Evolutionary conservation across 2,888 invertebrate genomes (phyloP).

Genomic region (Stratiomys singularior): DNA sequence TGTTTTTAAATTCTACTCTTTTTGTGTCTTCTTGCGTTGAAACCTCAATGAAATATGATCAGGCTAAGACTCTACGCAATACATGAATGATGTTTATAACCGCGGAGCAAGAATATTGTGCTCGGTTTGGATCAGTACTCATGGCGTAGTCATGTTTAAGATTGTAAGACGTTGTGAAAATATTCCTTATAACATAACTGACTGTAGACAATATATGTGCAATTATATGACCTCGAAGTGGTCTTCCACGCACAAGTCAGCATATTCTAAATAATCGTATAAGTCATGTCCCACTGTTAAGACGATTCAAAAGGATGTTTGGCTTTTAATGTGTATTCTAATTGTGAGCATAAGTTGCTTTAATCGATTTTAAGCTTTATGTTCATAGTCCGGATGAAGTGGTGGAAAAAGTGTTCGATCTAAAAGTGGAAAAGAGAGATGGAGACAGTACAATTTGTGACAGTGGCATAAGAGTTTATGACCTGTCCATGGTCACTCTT

Average conservation of each 20-base stretch:
- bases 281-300: too few relatives aligned
- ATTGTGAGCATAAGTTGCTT: constrained; percentile 10
- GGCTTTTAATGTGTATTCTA: constrained; percentile 19
- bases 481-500: too few relatives aligned
- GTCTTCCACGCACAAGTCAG: too few relatives aligned
- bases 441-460: too few relatives aligned
- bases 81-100: constrained; percentile 18
- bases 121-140: background rate
- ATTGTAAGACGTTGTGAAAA: background rate
- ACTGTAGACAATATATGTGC: background rate
- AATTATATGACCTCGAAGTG: too few relatives aligned
- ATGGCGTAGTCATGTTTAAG: background rate
- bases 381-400: constrained; percentile 38
- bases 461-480: too few relatives aligned
- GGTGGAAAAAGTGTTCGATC: too few relatives aligned
- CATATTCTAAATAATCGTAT: too few relatives aligned
- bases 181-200: background rate
- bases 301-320: constrained; percentile 28
- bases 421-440: too few relatives aligned
- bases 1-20: background rate
- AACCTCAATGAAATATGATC: constrained; percentile 45
- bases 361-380: constrained; percentile 47
- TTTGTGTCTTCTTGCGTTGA: background rate
- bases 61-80: constrained; percentile 43
- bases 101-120: background rate